A percentile compares a stretch with the other conserved stretches of the same genome.
These are phyloP conservation scores for Nyctalus aviator DNA, from an alignment of 2,797 vertebrate species.

Conservation along the genomic window DNA sequence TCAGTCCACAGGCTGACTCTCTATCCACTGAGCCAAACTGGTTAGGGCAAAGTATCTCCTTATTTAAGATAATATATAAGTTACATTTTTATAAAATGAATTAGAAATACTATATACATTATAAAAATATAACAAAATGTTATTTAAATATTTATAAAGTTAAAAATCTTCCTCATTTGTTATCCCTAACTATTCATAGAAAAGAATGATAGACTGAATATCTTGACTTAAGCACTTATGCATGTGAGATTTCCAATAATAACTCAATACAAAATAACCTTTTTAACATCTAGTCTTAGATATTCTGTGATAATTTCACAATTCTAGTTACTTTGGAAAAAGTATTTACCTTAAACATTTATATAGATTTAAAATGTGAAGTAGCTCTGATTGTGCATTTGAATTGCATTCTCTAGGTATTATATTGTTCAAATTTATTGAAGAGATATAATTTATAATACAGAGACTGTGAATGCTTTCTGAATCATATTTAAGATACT, in stretches of 20 bases:
- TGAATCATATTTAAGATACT: not conserved
- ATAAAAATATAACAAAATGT: not conserved
- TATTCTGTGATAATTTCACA: not conserved
- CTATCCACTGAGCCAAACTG: too few species aligned
- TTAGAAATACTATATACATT: not conserved
- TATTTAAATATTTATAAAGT: slow-evolving; percentile 16
- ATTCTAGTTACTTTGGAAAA: not conserved
- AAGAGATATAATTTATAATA: not conserved
- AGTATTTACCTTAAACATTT: not conserved
- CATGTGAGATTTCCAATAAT: not conserved
- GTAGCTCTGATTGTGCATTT: not conserved
- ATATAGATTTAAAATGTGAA: not conserved
- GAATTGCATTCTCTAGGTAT: not conserved
- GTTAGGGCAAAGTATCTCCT: not conserved
- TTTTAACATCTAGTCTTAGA: not conserved
- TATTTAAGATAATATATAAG: not conserved
- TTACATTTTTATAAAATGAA: not conserved
- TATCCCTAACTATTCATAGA: not conserved
- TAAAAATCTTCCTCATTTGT: not conserved
- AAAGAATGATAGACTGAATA: not conserved
- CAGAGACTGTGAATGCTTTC: not conserved
- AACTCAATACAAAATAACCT: not conserved
- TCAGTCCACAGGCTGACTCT: too few species aligned
- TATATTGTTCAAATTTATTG: not conserved
- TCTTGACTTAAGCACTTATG: not conserved